Evolutionary conservation across 1,140 invertebrate genomes (phyloP).

Genomic region (Notospermus geniculatus): DNA sequence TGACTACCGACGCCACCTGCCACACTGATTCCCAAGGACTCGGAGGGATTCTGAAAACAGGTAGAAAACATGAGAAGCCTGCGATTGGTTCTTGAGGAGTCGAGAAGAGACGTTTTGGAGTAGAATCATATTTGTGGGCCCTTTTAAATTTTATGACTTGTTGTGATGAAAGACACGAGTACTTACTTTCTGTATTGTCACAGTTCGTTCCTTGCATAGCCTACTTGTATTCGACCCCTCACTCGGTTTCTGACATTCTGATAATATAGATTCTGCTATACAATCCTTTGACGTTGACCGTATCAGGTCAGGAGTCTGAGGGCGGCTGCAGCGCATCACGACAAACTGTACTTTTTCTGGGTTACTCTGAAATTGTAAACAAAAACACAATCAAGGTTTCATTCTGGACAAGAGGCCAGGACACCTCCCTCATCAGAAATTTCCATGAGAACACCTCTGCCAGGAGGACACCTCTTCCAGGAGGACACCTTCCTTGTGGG

Average conservation of each 20-base stretch:
- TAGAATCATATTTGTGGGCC: no score
- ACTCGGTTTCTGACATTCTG: neutral
- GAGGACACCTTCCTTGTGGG: no score
- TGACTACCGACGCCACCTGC: slow-evolving; percentile 58
- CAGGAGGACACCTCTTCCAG: no score
- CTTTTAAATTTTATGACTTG: no score
- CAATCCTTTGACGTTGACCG: slow-evolving; percentile 38
- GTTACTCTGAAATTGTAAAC: slow-evolving; percentile 34
- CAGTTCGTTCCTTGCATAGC: slow-evolving; percentile 48
- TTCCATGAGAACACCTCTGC: no score
- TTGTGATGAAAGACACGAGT: neutral
- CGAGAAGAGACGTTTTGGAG: no score
- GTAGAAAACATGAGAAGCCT: neutral
- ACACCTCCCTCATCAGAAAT: no score
- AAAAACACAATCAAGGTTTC: neutral
- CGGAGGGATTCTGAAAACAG: slow-evolving; percentile 41
- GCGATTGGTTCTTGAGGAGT: no score
- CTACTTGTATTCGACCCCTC: neutral
- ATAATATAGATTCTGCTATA: slow-evolving; percentile 13
- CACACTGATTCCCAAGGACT: slow-evolving; percentile 60
- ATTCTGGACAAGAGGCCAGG: no score
- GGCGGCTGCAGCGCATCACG: slow-evolving; percentile 51
- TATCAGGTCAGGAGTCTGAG: slow-evolving; percentile 52
- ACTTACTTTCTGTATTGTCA: slow-evolving; percentile 55
- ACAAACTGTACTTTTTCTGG: slow-evolving; percentile 56